Base-by-base conservation (phyloP, 2,113 vertebrate species). In the Anhinga anhinga region DNA sequence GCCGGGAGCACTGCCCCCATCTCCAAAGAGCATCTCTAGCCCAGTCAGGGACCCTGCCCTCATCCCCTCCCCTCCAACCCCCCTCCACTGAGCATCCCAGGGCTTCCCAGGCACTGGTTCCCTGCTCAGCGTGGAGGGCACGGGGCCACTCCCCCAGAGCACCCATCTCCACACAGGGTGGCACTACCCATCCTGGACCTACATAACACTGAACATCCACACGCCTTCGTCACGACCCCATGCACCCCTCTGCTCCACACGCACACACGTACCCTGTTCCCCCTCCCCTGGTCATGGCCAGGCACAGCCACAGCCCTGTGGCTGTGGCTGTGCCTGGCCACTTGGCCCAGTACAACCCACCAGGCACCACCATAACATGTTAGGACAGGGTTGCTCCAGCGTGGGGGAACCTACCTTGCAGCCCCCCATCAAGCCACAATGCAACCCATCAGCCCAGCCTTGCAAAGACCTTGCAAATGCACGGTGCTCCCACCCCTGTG, bases 71-170 rank as follows among this genome's bases (percentile, higher is more conserved):
- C 76, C 91, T 67, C 79, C 89, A 81, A 29, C 7, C 13, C 59
- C 58, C 30, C 63, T 86, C 94, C 92, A 92, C 85, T 92, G 90
- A 97, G 97, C 92, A 94, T 53, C 71, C 80, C 82, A 89, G 91
- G 85, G 92, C 81, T 72, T 86, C 27, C 65, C 36, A 55, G 71
- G 70, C 62, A 52, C 42, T 45, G 71, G 55, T 17, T 85, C 42
- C 36, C 26, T 26, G 62, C 82, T 93, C 69, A 93, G 69, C 0
- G 3, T 55, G 49, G 47, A 53, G 71, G 53, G n/a, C 58, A 49
- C 3, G 8, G 40, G 59, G 73, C 65, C 82, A 86, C 44, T 56
- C 86, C 86, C 89, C 40, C 44, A 88, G 50, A 74, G 63, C 73
- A 95, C 44, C 94, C 82, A 63, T 42, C n/a, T 88, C 61, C 12